Base-by-base conservation (phyloP, 2,888 invertebrate genomes). In the Tricholauxania praeusta region DNA sequence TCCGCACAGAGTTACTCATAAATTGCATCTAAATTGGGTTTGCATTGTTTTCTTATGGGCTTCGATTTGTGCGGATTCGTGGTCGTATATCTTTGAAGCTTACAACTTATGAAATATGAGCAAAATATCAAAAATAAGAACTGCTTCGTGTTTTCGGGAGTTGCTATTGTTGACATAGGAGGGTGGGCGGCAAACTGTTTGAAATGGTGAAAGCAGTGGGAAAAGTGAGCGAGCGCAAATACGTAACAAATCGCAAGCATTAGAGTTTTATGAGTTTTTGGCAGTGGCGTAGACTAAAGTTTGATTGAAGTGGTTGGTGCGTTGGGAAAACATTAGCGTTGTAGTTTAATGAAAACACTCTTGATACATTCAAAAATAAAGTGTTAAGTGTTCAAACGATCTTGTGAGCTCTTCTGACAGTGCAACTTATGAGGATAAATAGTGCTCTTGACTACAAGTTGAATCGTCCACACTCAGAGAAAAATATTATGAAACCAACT, bases 1-100 rank as follows among this genome's bases (percentile, higher is more conserved):
- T 39, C 39, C 39, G 8, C 17, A 32, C 48, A 79, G 82, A 82
- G 81, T 82, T 81, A 80, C 80, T 81, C 81, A 82, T 82, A 85
- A 84, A 84, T 84, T 82, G 84, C 82, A 81, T 79, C 82, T 82
- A 84, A 84, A 84, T 84, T 84, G 85, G 83, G 82, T 81, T 80
- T 80, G 79, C 78, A 78, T 78, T 70, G 70, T 70, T 70, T 70
- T 70, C 69, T 70, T 70, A 70, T 70, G 63, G 53, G 53, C 63
- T 70, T 70, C 70, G 63, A 70, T 70, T 70, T 63, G 70, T 51
- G 70, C 53, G 32, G 70, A 62, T 63, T n/a, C 52, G 52, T 19
- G 47, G 39, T 39, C 53, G 48, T 53, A 47, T 47, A 70, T 70
- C 63, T 70, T 17, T 63, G 63, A 7, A 63, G 63, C 70, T 70